Conservation (phyloP, 37 sponge, comb jelly and placozoan species). For the Dysidea cf. avara region DNA sequence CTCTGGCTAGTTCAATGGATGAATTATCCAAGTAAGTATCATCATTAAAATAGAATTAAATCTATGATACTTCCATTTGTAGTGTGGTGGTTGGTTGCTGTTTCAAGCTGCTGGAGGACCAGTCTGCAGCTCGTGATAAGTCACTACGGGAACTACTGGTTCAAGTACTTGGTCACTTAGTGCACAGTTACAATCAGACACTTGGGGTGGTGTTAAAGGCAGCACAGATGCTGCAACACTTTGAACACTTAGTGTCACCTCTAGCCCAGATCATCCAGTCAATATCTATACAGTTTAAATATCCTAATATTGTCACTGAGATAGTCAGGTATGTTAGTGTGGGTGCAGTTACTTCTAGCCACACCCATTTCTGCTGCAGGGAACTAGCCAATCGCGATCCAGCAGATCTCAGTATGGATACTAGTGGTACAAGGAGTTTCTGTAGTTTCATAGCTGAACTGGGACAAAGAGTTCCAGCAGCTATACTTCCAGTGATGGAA, state of each 20-base stretch:
- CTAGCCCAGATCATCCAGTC: constrained; percentile 45
- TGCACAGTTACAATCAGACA: constrained; percentile 68
- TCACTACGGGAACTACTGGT: constrained; percentile 49
- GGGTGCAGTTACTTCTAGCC: background rate
- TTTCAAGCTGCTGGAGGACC: constrained; percentile 89
- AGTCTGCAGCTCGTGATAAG: constrained; percentile 49
- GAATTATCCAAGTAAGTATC: constrained; percentile 35
- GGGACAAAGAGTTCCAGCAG: constrained; percentile 40
- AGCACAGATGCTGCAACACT: constrained; percentile 84
- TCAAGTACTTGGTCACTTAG: constrained; percentile 63
- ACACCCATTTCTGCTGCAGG: constrained; percentile 5
- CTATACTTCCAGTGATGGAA: constrained; percentile 58
- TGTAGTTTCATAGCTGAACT: constrained; percentile 75
- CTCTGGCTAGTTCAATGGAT: constrained; percentile 56
- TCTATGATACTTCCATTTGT: constrained; percentile 1
- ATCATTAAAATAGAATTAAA: background rate
- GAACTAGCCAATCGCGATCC: constrained; percentile 78
- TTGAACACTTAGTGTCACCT: constrained; percentile 77
- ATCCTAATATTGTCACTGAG: constrained; percentile 50
- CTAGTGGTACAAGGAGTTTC: constrained; percentile 74
- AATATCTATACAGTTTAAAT: constrained; percentile 41
- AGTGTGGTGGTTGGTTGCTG: constrained; percentile 70
- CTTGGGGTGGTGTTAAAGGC: constrained; percentile 83
- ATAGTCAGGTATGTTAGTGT: constrained; percentile 48
- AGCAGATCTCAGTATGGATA: constrained; percentile 72